phyloP scores from a whole-genome alignment of 2,113 vertebrate genomes.

The Hippocampus comes region DNA sequence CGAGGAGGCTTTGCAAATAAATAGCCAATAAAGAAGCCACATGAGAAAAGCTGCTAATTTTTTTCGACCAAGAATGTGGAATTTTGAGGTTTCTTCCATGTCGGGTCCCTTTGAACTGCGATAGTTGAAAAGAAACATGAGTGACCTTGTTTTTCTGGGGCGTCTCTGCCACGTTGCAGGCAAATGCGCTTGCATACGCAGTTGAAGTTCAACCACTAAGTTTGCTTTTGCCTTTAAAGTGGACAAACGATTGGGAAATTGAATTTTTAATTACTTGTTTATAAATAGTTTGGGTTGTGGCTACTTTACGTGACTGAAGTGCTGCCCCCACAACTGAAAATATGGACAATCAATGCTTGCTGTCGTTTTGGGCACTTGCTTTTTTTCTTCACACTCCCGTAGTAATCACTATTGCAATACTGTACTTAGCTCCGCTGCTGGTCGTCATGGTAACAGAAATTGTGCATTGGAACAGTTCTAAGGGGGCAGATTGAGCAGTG shows the following conservation, averaged over 20 bases:
- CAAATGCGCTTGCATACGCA: background rate
- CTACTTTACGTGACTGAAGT: too few relatives aligned
- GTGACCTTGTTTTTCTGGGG: background rate
- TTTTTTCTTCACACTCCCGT: too few relatives aligned
- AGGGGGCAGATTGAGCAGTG: too few relatives aligned
- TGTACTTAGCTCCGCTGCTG: too few relatives aligned
- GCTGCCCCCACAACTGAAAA: too few relatives aligned
- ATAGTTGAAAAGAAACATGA: background rate
- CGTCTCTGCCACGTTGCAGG: background rate
- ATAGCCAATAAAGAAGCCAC: conserved; percentile 2
- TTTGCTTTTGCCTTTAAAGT: background rate
- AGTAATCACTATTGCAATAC: too few relatives aligned
- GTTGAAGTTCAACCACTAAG: background rate
- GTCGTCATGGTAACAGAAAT: too few relatives aligned
- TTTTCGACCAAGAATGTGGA: conserved; percentile 25
- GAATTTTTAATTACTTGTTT: too few relatives aligned
- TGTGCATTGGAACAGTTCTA: too few relatives aligned
- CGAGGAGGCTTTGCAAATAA: conserved; percentile 22
- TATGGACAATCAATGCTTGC: too few relatives aligned
- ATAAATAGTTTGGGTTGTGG: too few relatives aligned
- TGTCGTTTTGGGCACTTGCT: too few relatives aligned
- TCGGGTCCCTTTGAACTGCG: conserved; percentile 8
- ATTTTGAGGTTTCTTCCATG: conserved; percentile 10
- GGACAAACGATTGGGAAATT: background rate
- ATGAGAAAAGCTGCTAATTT: conserved; percentile 11